phyloP scores from a whole-genome alignment of 2,888 invertebrate genomes.

The Lymantria dispar region DNA sequence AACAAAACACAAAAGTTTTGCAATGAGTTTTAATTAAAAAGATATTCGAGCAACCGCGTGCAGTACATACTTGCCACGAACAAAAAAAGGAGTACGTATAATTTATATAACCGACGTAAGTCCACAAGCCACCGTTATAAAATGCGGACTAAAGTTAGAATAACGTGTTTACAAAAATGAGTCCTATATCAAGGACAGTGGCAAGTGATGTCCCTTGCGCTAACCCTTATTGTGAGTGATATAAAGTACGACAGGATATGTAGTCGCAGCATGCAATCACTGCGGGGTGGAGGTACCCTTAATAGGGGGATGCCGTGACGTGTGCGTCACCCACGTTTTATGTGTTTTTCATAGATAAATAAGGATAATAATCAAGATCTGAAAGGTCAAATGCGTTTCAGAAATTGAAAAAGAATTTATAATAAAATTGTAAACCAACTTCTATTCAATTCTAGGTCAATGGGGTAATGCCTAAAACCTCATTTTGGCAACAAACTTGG shows the following conservation, averaged over 20 bases:
- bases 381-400: neutral
- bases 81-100: neutral
- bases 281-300: constrained; percentile 20
- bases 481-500: too few species aligned
- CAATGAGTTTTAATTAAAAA: constrained; percentile 1
- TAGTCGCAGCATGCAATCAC: constrained; percentile 31
- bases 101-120: neutral
- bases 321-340: constrained; percentile 18
- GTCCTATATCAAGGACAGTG: neutral
- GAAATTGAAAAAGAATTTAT: neutral
- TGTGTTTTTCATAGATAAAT: constrained; percentile 17
- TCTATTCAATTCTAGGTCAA: too few species aligned
- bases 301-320: constrained; percentile 16
- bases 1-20: too few species aligned
- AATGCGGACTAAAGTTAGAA: neutral
- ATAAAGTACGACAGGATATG: constrained; percentile 8
- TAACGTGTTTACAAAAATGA: constrained; percentile 5
- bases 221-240: constrained; percentile 5
- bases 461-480: too few species aligned
- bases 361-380: neutral
- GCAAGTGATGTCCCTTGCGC: neutral
- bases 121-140: neutral
- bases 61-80: neutral
- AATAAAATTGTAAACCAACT: too few species aligned
- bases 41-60: neutral